These are phyloP conservation scores for Octodon degus DNA, from an alignment of 2,113 vertebrate species.

Conservation along the genomic window DNA sequence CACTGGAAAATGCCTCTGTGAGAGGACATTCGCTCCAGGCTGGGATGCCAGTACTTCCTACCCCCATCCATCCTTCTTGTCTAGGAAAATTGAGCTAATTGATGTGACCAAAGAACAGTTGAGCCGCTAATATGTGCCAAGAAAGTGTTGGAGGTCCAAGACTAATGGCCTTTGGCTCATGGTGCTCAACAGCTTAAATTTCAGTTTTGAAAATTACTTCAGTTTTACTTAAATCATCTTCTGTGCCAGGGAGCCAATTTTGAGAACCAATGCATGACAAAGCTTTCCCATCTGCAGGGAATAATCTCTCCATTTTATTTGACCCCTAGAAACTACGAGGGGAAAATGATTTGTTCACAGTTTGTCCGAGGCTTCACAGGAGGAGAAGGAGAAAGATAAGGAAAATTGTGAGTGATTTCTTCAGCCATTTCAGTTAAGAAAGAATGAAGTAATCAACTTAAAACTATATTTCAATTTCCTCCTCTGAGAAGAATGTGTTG, in stretches of 20 bases:
- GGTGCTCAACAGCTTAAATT: slow-evolving; percentile 84
- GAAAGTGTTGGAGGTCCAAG: slow-evolving; percentile 83
- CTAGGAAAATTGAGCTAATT: slow-evolving; percentile 81
- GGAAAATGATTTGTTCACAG: slow-evolving; percentile 71
- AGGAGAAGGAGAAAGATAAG: slow-evolving; percentile 45
- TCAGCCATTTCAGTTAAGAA: slow-evolving; percentile 76
- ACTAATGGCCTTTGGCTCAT: slow-evolving; percentile 83
- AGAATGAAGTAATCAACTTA: slow-evolving; percentile 55
- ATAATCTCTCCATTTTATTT: slow-evolving; percentile 79
- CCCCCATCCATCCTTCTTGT: slow-evolving; percentile 71
- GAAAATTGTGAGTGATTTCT: slow-evolving; percentile 59
- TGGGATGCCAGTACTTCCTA: not conserved
- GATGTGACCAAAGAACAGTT: slow-evolving; percentile 77
- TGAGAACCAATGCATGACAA: slow-evolving; percentile 80
- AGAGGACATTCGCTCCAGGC: not conserved
- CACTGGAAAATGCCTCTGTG: not conserved
- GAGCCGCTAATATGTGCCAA: slow-evolving; percentile 78
- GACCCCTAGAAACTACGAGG: slow-evolving; percentile 77
- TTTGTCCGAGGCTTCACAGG: slow-evolving; percentile 66
- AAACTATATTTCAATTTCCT: slow-evolving; percentile 69
- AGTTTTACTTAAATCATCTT: slow-evolving; percentile 85
- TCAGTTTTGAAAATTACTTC: slow-evolving; percentile 86
- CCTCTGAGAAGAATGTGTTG: slow-evolving; percentile 72
- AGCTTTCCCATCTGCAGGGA: slow-evolving; percentile 78
- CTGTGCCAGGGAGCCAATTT: slow-evolving; percentile 83